Conservation (phyloP, 2,113 vertebrate species). For the Strix uralensis region DNA sequence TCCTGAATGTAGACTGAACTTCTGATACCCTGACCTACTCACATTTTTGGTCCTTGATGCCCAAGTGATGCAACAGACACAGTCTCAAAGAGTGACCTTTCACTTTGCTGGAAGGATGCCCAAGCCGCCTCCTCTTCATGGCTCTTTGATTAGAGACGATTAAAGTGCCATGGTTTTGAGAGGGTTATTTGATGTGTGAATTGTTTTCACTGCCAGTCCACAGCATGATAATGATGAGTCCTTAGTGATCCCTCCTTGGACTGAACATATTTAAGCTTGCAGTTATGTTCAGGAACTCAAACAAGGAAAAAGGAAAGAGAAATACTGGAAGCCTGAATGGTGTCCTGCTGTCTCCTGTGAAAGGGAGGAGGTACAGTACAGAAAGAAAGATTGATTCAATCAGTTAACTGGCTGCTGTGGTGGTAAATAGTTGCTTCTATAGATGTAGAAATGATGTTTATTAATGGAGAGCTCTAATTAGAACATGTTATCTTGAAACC, state of each 20-base stretch:
- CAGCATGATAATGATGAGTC: background rate
- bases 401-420: background rate
- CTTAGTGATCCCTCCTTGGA: background rate
- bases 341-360: background rate
- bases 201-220: background rate
- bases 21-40: fast-evolving
- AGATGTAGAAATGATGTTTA: background rate
- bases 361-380: background rate
- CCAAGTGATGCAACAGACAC: background rate
- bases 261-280: background rate
- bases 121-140: background rate
- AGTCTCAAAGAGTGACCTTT: background rate
- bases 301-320: background rate
- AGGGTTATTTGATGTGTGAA: background rate
- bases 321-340: background rate
- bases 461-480: background rate
- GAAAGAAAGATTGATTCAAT: background rate
- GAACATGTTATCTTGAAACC: background rate
- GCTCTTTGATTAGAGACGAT: background rate
- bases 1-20: background rate
- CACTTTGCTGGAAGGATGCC: background rate
- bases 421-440: background rate
- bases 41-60: background rate
- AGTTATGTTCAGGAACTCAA: background rate
- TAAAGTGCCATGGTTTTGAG: background rate